phyloP scores from a whole-genome alignment of 2,888 invertebrate species.

The Conops quadrifasciatus region DNA sequence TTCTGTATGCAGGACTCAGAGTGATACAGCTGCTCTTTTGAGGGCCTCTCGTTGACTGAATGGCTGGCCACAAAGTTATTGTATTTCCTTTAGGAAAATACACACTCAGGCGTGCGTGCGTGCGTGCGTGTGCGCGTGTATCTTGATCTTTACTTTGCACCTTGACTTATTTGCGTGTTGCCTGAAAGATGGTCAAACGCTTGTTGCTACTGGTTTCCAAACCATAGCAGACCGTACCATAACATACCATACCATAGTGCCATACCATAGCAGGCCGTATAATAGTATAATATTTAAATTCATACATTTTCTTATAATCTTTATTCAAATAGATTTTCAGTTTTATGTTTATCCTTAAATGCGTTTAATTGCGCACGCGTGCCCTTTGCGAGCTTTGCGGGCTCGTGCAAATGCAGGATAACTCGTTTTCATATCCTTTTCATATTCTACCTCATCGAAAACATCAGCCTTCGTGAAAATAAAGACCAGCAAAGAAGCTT shows the following conservation, averaged over 20 bases:
- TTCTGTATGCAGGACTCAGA: conserved; percentile 37
- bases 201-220: conserved; percentile 13
- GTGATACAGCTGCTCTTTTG: no score
- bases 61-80: background rate
- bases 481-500: no score
- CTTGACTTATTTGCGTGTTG: conserved; percentile 8
- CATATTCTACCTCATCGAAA: no score
- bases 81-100: background rate
- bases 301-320: background rate
- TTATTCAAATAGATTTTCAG: background rate
- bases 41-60: no score
- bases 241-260: background rate
- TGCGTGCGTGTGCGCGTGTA: conserved; percentile 1
- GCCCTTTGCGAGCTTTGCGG: background rate
- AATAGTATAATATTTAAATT: no score
- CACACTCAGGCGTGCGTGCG: background rate
- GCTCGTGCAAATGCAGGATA: background rate
- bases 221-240: background rate
- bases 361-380: background rate
- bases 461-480: no score
- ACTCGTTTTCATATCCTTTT: no score
- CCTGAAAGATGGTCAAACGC: background rate
- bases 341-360: background rate
- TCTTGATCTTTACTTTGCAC: conserved; percentile 18
- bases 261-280: background rate